A percentile compares a stretch with the other conserved stretches of the same genome.
phyloP scores from a whole-genome alignment of 2,113 vertebrate genomes.

The Nyctibius bracteatus region DNA sequence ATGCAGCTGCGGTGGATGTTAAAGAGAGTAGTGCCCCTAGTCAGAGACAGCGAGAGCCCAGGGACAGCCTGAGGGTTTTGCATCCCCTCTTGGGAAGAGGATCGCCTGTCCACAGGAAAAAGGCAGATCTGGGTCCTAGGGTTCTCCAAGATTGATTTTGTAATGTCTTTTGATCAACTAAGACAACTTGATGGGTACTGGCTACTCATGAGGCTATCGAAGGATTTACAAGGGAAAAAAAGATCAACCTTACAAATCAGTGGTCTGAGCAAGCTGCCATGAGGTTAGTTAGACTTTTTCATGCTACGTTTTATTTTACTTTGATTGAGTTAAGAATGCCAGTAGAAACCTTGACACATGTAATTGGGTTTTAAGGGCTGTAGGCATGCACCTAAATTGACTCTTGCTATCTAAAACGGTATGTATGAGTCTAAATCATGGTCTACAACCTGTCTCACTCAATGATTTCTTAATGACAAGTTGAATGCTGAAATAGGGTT shows the following conservation, averaged over 20 bases:
- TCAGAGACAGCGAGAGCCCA: background rate
- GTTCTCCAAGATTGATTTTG: background rate
- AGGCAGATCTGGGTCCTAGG: background rate
- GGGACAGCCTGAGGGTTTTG: background rate
- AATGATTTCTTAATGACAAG: background rate
- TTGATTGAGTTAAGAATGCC: background rate
- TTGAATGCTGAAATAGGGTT: background rate
- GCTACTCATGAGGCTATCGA: background rate
- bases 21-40: rapidly evolving
- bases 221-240: background rate
- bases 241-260: background rate
- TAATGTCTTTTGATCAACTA: background rate
- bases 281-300: background rate
- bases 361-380: background rate
- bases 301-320: background rate
- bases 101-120: background rate
- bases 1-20: background rate
- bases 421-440: background rate
- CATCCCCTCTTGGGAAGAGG: background rate
- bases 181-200: background rate
- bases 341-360: background rate
- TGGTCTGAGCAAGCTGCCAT: background rate
- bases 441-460: background rate
- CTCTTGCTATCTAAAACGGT: background rate
- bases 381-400: background rate